Base-by-base conservation (phyloP, 2,888 invertebrate genomes). In the Nomada goodeniana region DNA sequence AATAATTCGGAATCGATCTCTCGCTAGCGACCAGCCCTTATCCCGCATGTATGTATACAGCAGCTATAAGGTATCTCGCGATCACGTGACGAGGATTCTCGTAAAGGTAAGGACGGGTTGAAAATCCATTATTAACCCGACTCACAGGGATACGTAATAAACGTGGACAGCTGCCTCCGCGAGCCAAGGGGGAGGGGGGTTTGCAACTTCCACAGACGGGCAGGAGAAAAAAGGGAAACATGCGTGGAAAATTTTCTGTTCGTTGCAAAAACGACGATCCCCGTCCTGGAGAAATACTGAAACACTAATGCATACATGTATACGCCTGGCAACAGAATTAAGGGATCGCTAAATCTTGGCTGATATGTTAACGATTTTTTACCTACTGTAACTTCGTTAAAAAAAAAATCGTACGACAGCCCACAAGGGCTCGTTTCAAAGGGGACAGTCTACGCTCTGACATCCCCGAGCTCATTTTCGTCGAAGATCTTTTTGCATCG, bases 71-170 rank as follows among this genome's bases (percentile, higher is more conserved):
- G 80, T 87, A 84, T 88, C 71, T 63, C 80, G 85, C 82, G 89
- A 80, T 90, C 89, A 76, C 89, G 88, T 89, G 86, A 89, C 76
- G 81, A 84, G 81, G 85, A 78, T 86, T 90, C 91, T 91, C 90
- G 89, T 90, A 91, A 92, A 92, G 90, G 91, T 87, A 92, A 90
- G 86, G 84, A 92, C 89, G 83, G 88, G 89, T 92, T 92, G 91
- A 91, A 92, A 92, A 92, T 92, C 88, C 90, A 92, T 92, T 92
- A 91, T 92, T 92, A 90, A 91, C 89, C 90, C 87, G 78, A 73
- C 84, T 73, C 72, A 72, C 75, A 80, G 79, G 84, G 84, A 83
- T 78, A 72, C 81, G 86, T 89, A 89, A 89, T 91, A 90, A 91
- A 90, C 78, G 57, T 61, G 60, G 68, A 15, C 61, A 72, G 64